Evolutionary conservation across 1,140 invertebrate genomes (phyloP).

Genomic region (Heliconius hewitsoni): DNA sequence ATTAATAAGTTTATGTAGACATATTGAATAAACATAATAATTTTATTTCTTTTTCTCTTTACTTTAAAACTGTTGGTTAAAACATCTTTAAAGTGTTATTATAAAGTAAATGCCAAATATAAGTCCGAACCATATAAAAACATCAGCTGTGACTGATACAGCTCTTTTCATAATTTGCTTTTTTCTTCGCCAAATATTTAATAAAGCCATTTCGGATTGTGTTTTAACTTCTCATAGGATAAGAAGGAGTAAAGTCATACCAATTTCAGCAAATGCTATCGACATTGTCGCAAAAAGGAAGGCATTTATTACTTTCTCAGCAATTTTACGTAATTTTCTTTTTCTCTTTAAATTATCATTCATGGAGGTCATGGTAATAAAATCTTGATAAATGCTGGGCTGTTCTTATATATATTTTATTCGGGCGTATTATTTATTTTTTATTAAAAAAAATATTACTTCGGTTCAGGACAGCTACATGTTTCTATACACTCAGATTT

Average conservation of each 20-base stretch:
- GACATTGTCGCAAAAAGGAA: slow-evolving; percentile 56
- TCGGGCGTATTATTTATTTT: neutral
- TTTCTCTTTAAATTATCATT: slow-evolving; percentile 52
- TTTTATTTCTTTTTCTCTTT: too few relatives aligned
- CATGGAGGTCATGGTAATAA: slow-evolving; percentile 47
- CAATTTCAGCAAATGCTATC: slow-evolving; percentile 56
- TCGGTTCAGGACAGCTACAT: slow-evolving; percentile 45
- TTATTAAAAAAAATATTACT: neutral
- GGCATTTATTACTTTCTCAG: slow-evolving; percentile 46
- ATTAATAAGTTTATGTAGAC: too few relatives aligned
- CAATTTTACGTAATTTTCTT: slow-evolving; percentile 50
- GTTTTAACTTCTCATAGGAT: slow-evolving; percentile 27
- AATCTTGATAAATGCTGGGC: neutral
- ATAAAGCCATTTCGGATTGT: slow-evolving; percentile 46
- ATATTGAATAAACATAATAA: too few relatives aligned
- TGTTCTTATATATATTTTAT: neutral
- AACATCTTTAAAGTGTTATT: slow-evolving; percentile 16
- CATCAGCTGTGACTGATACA: slow-evolving; percentile 44
- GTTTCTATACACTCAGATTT: slow-evolving; percentile 51
- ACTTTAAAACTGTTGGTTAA: neutral
- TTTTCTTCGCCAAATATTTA: slow-evolving; percentile 49
- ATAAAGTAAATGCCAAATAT: slow-evolving; percentile 54
- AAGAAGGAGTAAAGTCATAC: slow-evolving; percentile 51
- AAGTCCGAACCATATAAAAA: slow-evolving; percentile 49
- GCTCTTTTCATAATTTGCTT: slow-evolving; percentile 44